Evolutionary conservation across 2,888 invertebrate genomes (phyloP), one percentile per base, ranked within the genome.

Genomic region (Teleogryllus oceanicus): DNA sequence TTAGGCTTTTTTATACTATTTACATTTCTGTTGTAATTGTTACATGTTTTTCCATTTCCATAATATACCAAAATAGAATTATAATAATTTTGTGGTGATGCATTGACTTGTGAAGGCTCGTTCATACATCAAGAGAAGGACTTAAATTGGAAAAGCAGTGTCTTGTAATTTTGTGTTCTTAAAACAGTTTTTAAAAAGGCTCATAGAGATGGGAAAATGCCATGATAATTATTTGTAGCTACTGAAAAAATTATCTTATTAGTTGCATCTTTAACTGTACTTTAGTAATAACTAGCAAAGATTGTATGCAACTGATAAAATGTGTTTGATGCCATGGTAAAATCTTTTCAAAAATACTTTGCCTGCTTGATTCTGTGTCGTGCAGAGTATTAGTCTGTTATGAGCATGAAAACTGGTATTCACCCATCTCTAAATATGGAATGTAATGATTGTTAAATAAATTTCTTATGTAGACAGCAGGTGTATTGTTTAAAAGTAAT

Each of bases 391-490:
- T 21, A 75, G 24, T 75, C 37, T 24, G 24, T 16, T 21, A 75
- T 75, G 18, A 20, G 13, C 21, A 20, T 75, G 24, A 24, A 13
- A 75, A 24, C 11, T 24, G 75, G 24, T 24, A 20, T 24, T 24
- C n/a, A 20, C 37, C 37, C 20, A 20, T 75, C 75, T 24, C 21
- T 24, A 75, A 75, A 75, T n/a, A 80, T 74, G 77, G 78, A 80
- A 78, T 80, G 77, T 80, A 80, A 76, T 79, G 21, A 75, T 80
- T 80, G 80, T 80, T 80, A 80, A 80, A 80, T 80, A 78, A 80
- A 80, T 80, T 80, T 80, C 78, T 74, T 80, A 80, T 62, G 79
- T 79, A 79, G 79, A 79, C 21, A 75, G n/a, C n/a, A 75, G 20
- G 24, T n/a, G 18, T 74, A 8, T 74, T 75, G 49, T 37, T 49